Base-by-base conservation (phyloP, 1,140 invertebrate species). In the Chionoecetes opilio region DNA sequence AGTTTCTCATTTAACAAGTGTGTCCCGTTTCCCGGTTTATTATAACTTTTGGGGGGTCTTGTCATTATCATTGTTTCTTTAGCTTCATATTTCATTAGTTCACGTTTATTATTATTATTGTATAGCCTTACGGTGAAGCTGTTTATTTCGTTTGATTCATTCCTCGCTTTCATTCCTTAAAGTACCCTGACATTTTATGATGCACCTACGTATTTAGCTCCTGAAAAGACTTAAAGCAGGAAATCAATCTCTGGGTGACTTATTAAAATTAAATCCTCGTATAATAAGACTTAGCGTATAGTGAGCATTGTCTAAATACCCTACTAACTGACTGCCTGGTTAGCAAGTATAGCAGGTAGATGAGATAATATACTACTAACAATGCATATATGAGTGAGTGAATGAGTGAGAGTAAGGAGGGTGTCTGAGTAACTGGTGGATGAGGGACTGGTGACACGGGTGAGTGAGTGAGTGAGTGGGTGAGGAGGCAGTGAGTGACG, bases 401-500 rank as follows among this genome's bases (percentile, higher is more conserved):
- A 26, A n/a, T n/a, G 82, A 26, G 85, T 29, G 85, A 34, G 85
- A 87, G 85, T 87, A 38, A 87, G 3, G 32, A 38, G 85, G n/a
- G 37, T 31, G 34, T 0, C 11, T 17, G 34, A 38, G 85, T 87
- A 87, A 38, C 34, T 17, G 32, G 85, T 87, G 85, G 85, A 32
- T 87, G 85, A 87, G 34, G 32, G 85, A 38, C 34, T 87, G 85
- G n/a, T 26, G 85, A 38, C 34, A 38, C 37, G 85, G 32, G n/a
- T 35, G 37, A 87, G 85, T 35, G 85, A n/a, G n/a, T n/a, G n/a
- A n/a, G n/a, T n/a, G n/a, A n/a, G 63, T 75, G 63, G n/a, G 21
- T 26, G n/a, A 75, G 63, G 63, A 75, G n/a, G 63, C 63, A 75
- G 63, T 75, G 63, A 75, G 63, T 75, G 63, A 75, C 63, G 63